Base-by-base conservation (phyloP, 37 sponge, comb jelly and placozoan species). In the Corticium candelabrum region DNA sequence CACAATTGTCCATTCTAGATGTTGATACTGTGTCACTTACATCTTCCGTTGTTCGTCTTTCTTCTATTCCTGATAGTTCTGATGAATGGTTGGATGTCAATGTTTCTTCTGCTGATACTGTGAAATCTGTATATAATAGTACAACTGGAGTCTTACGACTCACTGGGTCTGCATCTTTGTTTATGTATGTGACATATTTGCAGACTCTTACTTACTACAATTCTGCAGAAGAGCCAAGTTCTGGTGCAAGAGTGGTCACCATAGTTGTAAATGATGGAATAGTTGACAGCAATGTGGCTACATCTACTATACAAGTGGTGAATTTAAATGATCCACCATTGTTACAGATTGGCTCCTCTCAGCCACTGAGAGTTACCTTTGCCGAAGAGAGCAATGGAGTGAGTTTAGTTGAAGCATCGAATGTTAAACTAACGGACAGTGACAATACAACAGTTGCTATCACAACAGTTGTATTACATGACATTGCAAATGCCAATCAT, bases 191-290 rank as follows among this genome's bases (percentile, higher is more conserved):
- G 39, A 68, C 35, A 29, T 2, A 75, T 29, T 81, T 89, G 40
- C 37, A 41, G 1, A 27, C 81, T 2, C 74, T 90, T 29, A 68
- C 4, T 11, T 90, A 86, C 41, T 29, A 50, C 76, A 90, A 90
- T 56, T 38, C n/a, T 21, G 86, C 82, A 29, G 86, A 84, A 56
- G 90, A 90, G 62, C 90, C 87, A 2, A 39, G 29, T 32, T 41
- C 1, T n/a, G 68, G 57, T 0, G n/a, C 34, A 35, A 38, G 84
- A 2, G 41, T 29, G 21, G 79, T 87, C 15, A 37, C 67, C 3
- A 41, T 87, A 3, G 62, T 76, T 0, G 88, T 68, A 11, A 84
- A 78, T 77, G 88, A 87, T 81, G 88, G 88, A 33, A 34, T 74
- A 4, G 30, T 5, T 2, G 0, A 3, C 15, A 70, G 81, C n/a